These are phyloP conservation scores for Ceratina calcarata DNA, from an alignment of 1,140 invertebrate genomes.

Conservation along the genomic window DNA sequence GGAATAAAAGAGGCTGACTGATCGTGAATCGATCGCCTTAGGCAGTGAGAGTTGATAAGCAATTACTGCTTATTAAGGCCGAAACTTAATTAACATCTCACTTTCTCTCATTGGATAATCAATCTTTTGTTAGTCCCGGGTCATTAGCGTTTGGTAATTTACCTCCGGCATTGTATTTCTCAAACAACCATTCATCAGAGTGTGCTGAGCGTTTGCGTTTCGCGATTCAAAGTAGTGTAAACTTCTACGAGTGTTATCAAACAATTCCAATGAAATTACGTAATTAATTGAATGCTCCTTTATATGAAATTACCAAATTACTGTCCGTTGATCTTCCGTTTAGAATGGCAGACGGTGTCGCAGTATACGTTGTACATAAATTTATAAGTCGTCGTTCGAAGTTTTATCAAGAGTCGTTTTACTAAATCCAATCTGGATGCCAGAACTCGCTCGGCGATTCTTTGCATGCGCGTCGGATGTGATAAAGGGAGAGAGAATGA, in stretches of 20 bases:
- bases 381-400: too few species aligned
- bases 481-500: constrained; percentile 22
- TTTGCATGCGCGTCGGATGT: background rate
- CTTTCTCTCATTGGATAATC: constrained; percentile 9
- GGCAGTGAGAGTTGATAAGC: background rate
- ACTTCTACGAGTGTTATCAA: too few species aligned
- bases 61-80: background rate
- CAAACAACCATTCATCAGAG: background rate
- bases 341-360: too few species aligned
- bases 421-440: too few species aligned
- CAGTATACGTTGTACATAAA: too few species aligned
- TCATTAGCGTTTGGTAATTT: background rate
- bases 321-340: too few species aligned
- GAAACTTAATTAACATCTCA: background rate
- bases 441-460: background rate
- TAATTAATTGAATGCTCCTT: too few species aligned
- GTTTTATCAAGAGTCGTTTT: background rate
- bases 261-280: too few species aligned
- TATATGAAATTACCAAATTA: too few species aligned
- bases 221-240: too few species aligned
- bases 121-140: background rate
- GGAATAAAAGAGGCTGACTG: background rate
- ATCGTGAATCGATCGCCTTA: background rate
- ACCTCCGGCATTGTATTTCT: background rate
- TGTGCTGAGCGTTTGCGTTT: too few species aligned